Conservation (phyloP, 2,888 invertebrate species). For the Ochropleura leucogaster region DNA sequence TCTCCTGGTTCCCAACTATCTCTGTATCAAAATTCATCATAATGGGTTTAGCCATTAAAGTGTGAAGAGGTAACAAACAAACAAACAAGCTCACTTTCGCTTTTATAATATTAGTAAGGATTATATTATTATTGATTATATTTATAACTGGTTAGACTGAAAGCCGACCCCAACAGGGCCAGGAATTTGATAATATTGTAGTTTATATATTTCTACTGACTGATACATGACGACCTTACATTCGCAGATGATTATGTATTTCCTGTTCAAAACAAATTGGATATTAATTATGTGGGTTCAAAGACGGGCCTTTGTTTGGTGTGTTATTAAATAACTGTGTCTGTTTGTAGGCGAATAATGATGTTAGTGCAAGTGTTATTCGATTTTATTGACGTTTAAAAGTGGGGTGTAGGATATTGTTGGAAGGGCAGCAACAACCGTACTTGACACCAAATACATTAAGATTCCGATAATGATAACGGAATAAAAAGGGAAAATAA, state of each 20-base stretch:
- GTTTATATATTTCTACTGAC: not conserved
- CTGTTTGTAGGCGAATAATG: slow-evolving; percentile 17
- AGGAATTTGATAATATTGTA: not conserved
- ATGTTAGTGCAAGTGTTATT: not conserved
- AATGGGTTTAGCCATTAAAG: too few species aligned
- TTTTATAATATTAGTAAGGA: too few species aligned
- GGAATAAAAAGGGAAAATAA: not conserved
- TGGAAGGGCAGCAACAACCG: not conserved
- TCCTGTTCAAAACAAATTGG: slow-evolving; percentile 26
- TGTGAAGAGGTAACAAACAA: too few species aligned
- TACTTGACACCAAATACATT: not conserved
- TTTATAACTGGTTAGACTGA: too few species aligned
- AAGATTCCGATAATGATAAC: not conserved
- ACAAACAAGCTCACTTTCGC: too few species aligned
- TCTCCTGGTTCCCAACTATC: too few species aligned
- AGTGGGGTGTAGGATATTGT: not conserved
- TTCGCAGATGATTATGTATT: slow-evolving; percentile 19
- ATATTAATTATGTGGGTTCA: slow-evolving; percentile 36
- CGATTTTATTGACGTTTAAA: slow-evolving; percentile 14
- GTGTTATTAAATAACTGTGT: slow-evolving; percentile 1
- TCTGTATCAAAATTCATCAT: too few species aligned
- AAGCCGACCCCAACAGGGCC: too few species aligned
- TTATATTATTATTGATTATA: too few species aligned
- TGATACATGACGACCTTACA: slow-evolving; percentile 6
- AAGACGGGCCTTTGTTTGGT: slow-evolving; percentile 22